Base-by-base conservation (phyloP, 2,113 vertebrate species). In the Austrofundulus limnaeus region DNA sequence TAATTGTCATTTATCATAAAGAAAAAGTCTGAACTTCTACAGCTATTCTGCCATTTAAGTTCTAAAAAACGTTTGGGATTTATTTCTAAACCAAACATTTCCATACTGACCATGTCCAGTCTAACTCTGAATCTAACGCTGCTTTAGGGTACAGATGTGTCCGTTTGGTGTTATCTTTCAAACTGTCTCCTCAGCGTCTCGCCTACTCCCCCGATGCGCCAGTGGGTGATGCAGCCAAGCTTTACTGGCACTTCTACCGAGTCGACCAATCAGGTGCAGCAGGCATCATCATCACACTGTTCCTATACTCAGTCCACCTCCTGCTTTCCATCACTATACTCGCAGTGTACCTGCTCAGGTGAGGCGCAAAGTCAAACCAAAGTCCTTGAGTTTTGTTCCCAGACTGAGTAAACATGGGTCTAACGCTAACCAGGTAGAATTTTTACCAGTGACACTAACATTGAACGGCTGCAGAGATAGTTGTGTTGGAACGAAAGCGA, bases 271-370 rank as follows among this genome's bases (percentile, higher is more conserved):
- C 94, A 0, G 94, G 93, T 13, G 63, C 92, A 51, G 88, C 91
- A 1, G 95, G 95, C 16, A 81, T 88, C 57, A 37, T 94, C 73
- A 90, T 98, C 86, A 98, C 94, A 0, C 37, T 94, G 45, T 82
- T 95, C 34, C 88, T 96, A 46, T 96, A 96, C 6, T 37, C 28
- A 3, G 81, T 95, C 25, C 77, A 95, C 31, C 89, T 93, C 78
- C 78, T 95, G 80, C 85, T 94, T 61, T 97, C 95, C 15, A 77
- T 86, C 20, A 89, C 93, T 61, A 49, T 93, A 55, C 64, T 97
- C 37, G 94, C 84, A 66, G 69, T 96, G 19, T 96, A 95, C 80
- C 82, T 95, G 59, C 90, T 98, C 84, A 96, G 96, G 96, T 98
- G 85, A 90, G 87, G 25, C 49, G 60, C 20, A 34, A 5, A 34